Evolutionary conservation across 2,113 vertebrate species (phyloP).

Genomic region (Oophaga pumilio): DNA sequence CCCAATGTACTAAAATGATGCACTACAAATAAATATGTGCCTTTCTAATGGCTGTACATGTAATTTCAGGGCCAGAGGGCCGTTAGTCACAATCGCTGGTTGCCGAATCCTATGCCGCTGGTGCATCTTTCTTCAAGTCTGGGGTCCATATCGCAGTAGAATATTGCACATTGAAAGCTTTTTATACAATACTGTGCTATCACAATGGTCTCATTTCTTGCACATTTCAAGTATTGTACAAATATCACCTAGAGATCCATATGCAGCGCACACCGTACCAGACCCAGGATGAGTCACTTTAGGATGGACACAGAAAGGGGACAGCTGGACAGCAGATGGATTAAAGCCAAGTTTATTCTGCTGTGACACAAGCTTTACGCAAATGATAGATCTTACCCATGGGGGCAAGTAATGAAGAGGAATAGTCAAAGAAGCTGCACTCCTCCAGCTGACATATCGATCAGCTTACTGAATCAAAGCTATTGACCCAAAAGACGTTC

Average conservation of each 20-base stretch:
- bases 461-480: constrained; percentile 52
- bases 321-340: constrained; percentile 28
- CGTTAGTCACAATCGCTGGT: too few species aligned
- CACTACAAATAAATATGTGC: too few species aligned
- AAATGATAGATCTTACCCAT: constrained; percentile 50
- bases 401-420: constrained; percentile 55
- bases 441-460: constrained; percentile 54
- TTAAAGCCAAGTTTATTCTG: constrained; percentile 49
- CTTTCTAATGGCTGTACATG: too few species aligned
- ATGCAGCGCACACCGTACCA: background rate
- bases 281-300: background rate
- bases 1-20: too few species aligned
- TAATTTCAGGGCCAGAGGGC: too few species aligned
- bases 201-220: too few species aligned
- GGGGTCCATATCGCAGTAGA: too few species aligned
- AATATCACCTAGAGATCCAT: background rate
- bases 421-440: constrained; percentile 50
- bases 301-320: constrained; percentile 32
- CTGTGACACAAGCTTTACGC: constrained; percentile 33
- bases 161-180: too few species aligned
- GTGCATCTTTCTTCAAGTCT: too few species aligned
- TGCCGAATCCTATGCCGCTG: too few species aligned
- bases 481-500: constrained; percentile 48
- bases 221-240: background rate
- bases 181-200: too few species aligned